phyloP scores from a whole-genome alignment of 2,113 vertebrate genomes.

The Poeciliopsis occidentalis region DNA sequence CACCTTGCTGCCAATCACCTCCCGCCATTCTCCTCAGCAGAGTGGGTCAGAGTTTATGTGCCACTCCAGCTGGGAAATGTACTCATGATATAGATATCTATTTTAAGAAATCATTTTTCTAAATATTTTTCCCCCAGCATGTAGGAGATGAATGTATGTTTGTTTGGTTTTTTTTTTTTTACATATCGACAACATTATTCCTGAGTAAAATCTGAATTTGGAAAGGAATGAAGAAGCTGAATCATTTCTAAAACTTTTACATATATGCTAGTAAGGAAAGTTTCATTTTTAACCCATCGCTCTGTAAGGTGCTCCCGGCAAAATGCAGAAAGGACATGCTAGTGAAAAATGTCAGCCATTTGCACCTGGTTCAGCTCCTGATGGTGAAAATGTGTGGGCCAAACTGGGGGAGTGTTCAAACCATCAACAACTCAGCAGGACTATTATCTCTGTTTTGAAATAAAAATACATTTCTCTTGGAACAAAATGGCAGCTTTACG shows the following conservation, averaged over 20 bases:
- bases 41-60: constrained; percentile 5
- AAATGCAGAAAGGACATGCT: constrained; percentile 9
- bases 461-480: constrained; percentile 56
- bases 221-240: neutral
- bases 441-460: constrained; percentile 54
- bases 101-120: neutral
- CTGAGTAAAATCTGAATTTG: neutral
- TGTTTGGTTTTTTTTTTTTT: neutral
- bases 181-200: neutral
- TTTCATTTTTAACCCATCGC: neutral
- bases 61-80: neutral
- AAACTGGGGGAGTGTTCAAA: constrained; percentile 22
- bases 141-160: neutral
- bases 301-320: constrained; percentile 4
- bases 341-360: constrained; percentile 27
- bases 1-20: constrained; percentile 37
- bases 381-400: constrained; percentile 23
- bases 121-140: too few species aligned
- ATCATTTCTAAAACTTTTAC: neutral
- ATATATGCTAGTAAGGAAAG: neutral
- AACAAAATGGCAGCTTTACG: constrained; percentile 64
- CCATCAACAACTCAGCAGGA: constrained; percentile 40
- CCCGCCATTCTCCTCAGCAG: neutral
- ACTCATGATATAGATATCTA: neutral
- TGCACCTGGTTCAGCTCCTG: constrained; percentile 5